Evolutionary conservation across 2,797 vertebrate species (phyloP).

Genomic region (Amniataba percoides): DNA sequence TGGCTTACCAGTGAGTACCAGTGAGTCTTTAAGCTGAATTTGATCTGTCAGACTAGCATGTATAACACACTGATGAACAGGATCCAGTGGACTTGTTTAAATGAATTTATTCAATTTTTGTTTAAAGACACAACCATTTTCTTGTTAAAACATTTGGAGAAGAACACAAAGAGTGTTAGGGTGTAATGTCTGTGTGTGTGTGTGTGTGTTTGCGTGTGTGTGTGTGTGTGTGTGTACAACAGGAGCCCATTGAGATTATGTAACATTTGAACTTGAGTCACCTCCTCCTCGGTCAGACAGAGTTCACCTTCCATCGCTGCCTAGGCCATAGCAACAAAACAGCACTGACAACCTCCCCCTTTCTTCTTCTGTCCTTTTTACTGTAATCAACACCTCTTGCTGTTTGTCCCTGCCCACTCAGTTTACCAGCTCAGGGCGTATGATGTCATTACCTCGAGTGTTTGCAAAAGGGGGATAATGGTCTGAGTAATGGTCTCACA

Average conservation of each 20-base stretch:
- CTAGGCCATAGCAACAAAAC: constrained; percentile 17
- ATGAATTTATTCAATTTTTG: not conserved
- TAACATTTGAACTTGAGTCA: constrained; percentile 61
- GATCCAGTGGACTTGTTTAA: not conserved
- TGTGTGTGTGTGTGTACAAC: constrained; percentile 13
- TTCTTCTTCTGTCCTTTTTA: not conserved
- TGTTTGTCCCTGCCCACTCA: not conserved
- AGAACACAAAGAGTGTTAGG: not conserved
- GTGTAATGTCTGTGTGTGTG: constrained; percentile 5
- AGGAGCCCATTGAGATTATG: constrained; percentile 39
- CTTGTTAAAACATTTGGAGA: not conserved
- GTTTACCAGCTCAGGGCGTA: not conserved
- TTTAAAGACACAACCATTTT: not conserved
- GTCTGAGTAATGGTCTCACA: no score
- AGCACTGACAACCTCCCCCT: not conserved
- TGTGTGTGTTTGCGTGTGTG: constrained; percentile 4
- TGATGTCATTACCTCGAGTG: no score
- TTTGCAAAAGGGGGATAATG: no score
- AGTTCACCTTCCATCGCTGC: constrained; percentile 41
- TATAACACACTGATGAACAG: not conserved
- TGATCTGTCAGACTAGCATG: no score
- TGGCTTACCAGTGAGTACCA: no score
- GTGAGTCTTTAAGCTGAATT: no score
- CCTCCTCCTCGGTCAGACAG: constrained; percentile 51
- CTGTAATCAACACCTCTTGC: constrained; percentile 19